Conservation (phyloP, 1,140 invertebrate species). For the Lepidotrigona ventralis region DNA sequence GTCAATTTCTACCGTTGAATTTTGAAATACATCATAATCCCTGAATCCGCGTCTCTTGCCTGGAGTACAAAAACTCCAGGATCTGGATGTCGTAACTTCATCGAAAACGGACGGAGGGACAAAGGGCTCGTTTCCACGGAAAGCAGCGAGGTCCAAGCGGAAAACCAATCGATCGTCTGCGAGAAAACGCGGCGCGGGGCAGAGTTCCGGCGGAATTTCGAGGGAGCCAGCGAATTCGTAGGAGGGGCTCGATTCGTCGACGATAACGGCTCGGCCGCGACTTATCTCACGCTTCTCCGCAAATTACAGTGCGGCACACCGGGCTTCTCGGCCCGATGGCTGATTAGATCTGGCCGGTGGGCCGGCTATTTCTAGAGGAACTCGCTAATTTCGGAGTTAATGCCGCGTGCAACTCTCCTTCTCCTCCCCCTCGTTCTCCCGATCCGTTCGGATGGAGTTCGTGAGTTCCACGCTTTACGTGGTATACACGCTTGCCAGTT, state of each 20-base stretch:
- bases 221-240: not conserved
- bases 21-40: too few species aligned
- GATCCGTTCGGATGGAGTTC: conserved; percentile 10
- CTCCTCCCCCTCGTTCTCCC: not conserved
- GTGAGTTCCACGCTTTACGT: conserved; percentile 14
- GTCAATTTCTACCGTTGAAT: not conserved
- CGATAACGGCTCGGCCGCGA: conserved; percentile 21
- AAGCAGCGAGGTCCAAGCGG: not conserved
- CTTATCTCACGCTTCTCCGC: conserved; percentile 37
- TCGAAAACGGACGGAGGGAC: not conserved
- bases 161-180: not conserved
- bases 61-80: not conserved
- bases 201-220: conserved; percentile 1
- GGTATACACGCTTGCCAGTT: not conserved
- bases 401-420: conserved; percentile 13
- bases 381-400: conserved; percentile 56
- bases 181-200: too few species aligned
- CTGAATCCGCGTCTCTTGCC: not conserved
- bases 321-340: conserved; percentile 21
- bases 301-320: conserved; percentile 40
- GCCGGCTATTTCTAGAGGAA: conserved; percentile 38
- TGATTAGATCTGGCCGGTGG: conserved; percentile 51
- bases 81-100: not conserved
- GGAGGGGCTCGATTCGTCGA: not conserved
- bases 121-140: not conserved